Evolutionary conservation across 64 coral and sea anemone genomes (phyloP).

Genomic region (Stylophora pistillata): DNA sequence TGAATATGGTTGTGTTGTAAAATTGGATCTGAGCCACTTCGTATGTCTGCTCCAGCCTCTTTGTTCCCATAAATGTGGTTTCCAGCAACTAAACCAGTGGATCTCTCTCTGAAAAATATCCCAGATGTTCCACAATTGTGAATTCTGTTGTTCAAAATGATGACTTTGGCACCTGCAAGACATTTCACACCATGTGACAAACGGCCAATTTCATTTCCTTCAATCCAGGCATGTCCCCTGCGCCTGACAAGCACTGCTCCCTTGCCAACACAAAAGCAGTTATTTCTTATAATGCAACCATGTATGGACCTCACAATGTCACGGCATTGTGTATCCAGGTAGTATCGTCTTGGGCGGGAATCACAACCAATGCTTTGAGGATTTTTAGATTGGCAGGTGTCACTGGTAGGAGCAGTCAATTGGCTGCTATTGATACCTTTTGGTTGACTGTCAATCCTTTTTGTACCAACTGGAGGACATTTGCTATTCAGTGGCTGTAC

Average conservation of each 20-base stretch:
- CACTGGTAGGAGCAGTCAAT: conserved; percentile 59
- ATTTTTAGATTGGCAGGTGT: conserved; percentile 27
- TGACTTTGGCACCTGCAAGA: conserved; percentile 78
- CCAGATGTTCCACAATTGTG: conserved; percentile 88
- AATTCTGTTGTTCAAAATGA: conserved; percentile 85
- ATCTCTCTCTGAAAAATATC: conserved; percentile 90
- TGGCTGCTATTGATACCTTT: conserved; percentile 48
- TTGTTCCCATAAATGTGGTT: conserved; percentile 90
- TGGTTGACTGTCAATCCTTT: conserved; percentile 5
- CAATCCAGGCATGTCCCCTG: conserved; percentile 87
- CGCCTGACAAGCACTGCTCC: conserved; percentile 82
- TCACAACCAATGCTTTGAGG: conserved; percentile 9
- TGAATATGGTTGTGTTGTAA: conserved; percentile 94
- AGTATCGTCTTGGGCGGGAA: conserved; percentile 21
- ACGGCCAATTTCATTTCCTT: conserved; percentile 83
- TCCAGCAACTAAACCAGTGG: conserved; percentile 87
- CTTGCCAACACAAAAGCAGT: conserved; percentile 65
- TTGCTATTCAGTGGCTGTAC: neutral
- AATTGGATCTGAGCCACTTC: conserved; percentile 90
- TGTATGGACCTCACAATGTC: conserved; percentile 83
- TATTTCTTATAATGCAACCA: conserved; percentile 88
- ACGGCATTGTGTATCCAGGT: conserved; percentile 76
- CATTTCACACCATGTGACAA: conserved; percentile 77
- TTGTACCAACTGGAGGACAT: neutral
- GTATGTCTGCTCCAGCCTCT: conserved; percentile 92